Base-by-base conservation (phyloP, 2,797 vertebrate genomes). In the Helarctos malayanus region DNA sequence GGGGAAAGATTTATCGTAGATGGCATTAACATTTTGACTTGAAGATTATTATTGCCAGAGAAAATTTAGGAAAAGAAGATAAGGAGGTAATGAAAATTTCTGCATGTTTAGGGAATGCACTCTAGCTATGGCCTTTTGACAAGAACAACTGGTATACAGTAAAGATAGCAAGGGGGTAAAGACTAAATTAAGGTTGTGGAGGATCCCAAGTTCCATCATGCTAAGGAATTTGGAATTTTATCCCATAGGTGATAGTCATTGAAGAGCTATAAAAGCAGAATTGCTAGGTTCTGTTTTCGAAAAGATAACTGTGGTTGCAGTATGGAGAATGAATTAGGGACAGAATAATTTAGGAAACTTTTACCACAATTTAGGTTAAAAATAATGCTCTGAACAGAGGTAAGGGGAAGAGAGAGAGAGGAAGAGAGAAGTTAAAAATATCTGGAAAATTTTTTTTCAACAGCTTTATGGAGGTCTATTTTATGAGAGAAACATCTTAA, bases 31-130 rank as follows among this genome's bases (percentile, higher is more conserved):
- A 38, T 82, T 96, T 95, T 38, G 1, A 56, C n/a, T 89, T 78
- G 59, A 86, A 91, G 49, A n/a, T 38, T 80, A n/a, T 93, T 91
- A 75, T 15, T 87, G 25, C 38, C 45, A 45, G n/a, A 90, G 14
- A 93, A 90, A 78, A 90, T 84, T 63, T 94, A 65, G 35, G 61
- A 82, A 94, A 95, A 93, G 78, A 97, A 32, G n/a, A 85, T 83
- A 38, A 0, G 27, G 54, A 90, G 56, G 56, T 76, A 76, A 81
- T 54, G 57, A 61, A 73, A 47, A 59, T 85, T 75, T 78, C 49
- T 84, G 4, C 11, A n/a, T 56, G 32, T 85, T 89, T 32, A 47
- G 65, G 85, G 35, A 76, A 85, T 89, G 45, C 11, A 18, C 45
- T 54, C 29, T 89, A 21, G 52, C 9, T 76, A 19, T 68, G 35